Conservation (phyloP, 2,888 invertebrate species). For the Apamea monoglypha region DNA sequence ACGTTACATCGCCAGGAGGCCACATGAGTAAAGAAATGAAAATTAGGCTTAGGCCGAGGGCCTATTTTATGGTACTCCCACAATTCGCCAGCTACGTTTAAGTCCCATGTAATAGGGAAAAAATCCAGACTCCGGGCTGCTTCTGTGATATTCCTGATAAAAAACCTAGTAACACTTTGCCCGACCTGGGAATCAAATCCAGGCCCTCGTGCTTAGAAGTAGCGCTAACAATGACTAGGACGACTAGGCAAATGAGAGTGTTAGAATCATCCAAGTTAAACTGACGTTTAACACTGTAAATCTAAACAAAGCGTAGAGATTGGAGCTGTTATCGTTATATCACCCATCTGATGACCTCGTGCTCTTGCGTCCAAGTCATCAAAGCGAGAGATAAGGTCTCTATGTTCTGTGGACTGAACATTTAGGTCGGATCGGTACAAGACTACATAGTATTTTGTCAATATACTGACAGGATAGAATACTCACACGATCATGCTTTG, state of each 20-base stretch:
- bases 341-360: constrained; percentile 55
- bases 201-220: not conserved
- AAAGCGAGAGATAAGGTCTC: constrained; percentile 39
- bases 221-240: not conserved
- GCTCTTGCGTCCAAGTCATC: constrained; percentile 39
- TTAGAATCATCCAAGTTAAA: not conserved
- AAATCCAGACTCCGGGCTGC: too few relatives aligned
- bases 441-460: not conserved
- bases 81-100: not conserved
- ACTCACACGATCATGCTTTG: not conserved
- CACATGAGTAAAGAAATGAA: too few relatives aligned
- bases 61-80: not conserved
- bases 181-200: not conserved
- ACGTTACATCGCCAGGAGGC: too few relatives aligned
- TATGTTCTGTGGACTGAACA: not conserved
- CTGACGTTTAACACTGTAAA: not conserved
- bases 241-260: not conserved
- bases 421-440: not conserved
- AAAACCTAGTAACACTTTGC: not conserved
- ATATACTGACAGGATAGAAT: not conserved
- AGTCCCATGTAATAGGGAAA: not conserved
- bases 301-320: constrained; percentile 33
- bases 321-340: constrained; percentile 44
- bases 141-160: not conserved
- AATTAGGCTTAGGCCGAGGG: too few relatives aligned